Evolutionary conservation across 2,888 invertebrate genomes (phyloP).

Genomic region (Dorcus parallelipipedus): DNA sequence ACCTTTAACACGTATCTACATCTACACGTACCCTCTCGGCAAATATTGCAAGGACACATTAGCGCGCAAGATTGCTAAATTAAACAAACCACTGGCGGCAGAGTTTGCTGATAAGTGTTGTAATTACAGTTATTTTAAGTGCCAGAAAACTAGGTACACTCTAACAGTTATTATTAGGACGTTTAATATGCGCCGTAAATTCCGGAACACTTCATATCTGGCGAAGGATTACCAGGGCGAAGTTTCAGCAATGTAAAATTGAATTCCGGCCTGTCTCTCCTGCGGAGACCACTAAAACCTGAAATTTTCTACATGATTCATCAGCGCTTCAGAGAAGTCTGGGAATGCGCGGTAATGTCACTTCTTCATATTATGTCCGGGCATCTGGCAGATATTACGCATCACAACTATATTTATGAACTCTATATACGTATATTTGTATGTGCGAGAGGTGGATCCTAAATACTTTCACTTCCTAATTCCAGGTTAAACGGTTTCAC

Average conservation of each 20-base stretch:
- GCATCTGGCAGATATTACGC: constrained; percentile 42
- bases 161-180: constrained; percentile 22
- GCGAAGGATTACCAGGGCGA: not conserved
- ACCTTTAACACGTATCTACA: constrained; percentile 30
- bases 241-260: constrained; percentile 1
- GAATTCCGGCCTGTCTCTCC: constrained; percentile 4
- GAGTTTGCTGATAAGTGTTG: constrained; percentile 38
- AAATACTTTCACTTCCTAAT: constrained; percentile 28
- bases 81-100: constrained; percentile 41
- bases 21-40: constrained; percentile 34
- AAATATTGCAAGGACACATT: constrained; percentile 39
- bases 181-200: not conserved
- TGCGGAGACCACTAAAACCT: constrained; percentile 23
- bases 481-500: no score
- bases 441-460: constrained; percentile 45
- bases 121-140: constrained; percentile 34
- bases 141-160: constrained; percentile 30
- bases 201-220: not conserved
- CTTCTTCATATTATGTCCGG: constrained; percentile 35
- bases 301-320: constrained; percentile 36
- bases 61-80: constrained; percentile 41
- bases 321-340: constrained; percentile 35
- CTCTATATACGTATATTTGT: constrained; percentile 20
- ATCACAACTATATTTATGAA: constrained; percentile 40
- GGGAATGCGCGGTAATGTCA: constrained; percentile 39